Percentiles rank a stretch among this genome's conserved stretches.
Evolutionary conservation across 64 coral and sea anemone genomes (phyloP).

Genomic region (Stichodactyla helianthus): DNA sequence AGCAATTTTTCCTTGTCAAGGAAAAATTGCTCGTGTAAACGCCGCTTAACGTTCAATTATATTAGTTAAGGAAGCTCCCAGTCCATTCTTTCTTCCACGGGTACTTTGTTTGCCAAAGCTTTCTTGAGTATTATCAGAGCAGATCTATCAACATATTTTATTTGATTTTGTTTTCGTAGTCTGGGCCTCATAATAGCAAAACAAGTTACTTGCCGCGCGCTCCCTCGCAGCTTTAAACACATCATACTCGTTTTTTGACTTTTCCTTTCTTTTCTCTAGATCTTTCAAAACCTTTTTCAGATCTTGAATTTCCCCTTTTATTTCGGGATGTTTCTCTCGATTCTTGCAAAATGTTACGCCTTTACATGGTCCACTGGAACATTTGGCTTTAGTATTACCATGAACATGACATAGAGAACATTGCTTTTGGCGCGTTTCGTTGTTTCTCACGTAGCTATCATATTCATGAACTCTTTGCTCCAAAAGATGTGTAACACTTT

Average conservation of each 20-base stretch:
- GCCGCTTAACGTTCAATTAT: conserved; percentile 43
- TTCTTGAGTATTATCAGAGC: conserved; percentile 28
- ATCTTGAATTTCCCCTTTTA: conserved; percentile 19
- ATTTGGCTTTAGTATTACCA: conserved; percentile 3
- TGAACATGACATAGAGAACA: background rate
- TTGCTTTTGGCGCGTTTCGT: background rate
- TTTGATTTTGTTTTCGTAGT: conserved; percentile 34
- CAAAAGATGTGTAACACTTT: background rate
- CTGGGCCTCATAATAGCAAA: conserved; percentile 42
- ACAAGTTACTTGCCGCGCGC: conserved; percentile 24
- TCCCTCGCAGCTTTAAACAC: conserved; percentile 28
- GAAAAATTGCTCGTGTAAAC: too few relatives aligned
- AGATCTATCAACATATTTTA: conserved; percentile 35
- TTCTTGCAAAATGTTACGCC: conserved; percentile 18
- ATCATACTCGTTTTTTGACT: conserved; percentile 5
- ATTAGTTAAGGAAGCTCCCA: conserved; percentile 40
- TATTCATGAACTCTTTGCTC: background rate
- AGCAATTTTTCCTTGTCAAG: too few relatives aligned
- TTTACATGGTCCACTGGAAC: background rate
- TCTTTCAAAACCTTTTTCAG: conserved; percentile 23
- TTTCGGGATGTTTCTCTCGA: conserved; percentile 43
- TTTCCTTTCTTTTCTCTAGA: conserved; percentile 30
- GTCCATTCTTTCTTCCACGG: background rate
- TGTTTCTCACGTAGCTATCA: background rate
- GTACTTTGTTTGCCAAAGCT: conserved; percentile 42